These are phyloP conservation scores for Ptychodera flava DNA, from an alignment of 35 echinoderm and acorn worm species.

Conservation along the genomic window DNA sequence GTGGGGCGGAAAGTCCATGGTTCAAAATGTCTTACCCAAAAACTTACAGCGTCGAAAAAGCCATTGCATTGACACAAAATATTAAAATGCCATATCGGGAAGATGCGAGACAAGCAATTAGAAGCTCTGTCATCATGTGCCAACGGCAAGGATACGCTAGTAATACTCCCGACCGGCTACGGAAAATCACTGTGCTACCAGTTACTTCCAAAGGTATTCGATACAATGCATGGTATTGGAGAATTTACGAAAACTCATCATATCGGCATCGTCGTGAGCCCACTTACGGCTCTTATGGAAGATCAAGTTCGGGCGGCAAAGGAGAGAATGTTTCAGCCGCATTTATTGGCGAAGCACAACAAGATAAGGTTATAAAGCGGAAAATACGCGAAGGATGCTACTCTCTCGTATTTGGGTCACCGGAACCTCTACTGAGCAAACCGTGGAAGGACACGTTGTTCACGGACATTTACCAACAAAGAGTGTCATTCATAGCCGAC, in stretches of 20 bases:
- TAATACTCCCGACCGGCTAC: neutral
- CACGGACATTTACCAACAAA: neutral
- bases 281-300: neutral
- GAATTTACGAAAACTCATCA: neutral
- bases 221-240: neutral
- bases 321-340: neutral
- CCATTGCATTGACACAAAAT: too few species aligned
- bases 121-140: too few species aligned
- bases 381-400: neutral
- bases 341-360: neutral
- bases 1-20: too few species aligned
- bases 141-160: neutral
- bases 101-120: too few species aligned
- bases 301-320: neutral
- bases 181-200: neutral
- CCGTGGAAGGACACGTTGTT: neutral
- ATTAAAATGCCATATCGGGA: too few species aligned
- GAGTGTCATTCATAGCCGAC: neutral
- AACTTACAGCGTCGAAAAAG: too few species aligned
- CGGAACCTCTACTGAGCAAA: neutral
- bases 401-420: neutral
- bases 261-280: neutral
- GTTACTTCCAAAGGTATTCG: neutral
- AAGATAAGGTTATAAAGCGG: neutral
- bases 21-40: too few species aligned